Conservation (phyloP, 2,113 vertebrate species). For the Neomonachus schauinslandi region DNA sequence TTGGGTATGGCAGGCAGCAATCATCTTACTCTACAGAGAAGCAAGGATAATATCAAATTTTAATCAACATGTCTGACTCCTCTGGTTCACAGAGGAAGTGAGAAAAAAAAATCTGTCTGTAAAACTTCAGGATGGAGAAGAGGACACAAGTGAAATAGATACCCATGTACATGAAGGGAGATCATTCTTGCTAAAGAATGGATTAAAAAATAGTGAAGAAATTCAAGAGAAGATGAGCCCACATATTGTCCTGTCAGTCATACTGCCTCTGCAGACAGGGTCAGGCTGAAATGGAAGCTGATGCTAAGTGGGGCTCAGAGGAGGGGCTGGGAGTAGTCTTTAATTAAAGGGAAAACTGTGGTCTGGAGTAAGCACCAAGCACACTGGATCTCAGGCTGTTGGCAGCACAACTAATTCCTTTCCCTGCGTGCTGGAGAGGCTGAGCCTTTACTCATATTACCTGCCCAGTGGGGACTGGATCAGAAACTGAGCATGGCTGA, state of each 20-base stretch:
- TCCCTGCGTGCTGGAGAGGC: neutral
- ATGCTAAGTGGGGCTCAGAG: neutral
- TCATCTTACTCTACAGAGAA: slow-evolving; percentile 37
- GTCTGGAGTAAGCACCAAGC: neutral
- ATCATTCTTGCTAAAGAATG: neutral
- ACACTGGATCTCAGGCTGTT: neutral
- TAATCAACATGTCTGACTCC: slow-evolving; percentile 43
- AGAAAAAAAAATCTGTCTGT: neutral
- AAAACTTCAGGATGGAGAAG: slow-evolving; percentile 32
- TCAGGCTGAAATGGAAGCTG: neutral
- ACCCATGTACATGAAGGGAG: neutral
- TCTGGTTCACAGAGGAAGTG: slow-evolving; percentile 19
- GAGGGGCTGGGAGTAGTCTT: neutral
- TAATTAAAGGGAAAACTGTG: neutral
- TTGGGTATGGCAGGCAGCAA: neutral
- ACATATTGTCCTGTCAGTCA: neutral
- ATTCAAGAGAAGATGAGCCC: neutral
- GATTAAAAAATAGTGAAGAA: neutral
- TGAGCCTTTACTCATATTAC: neutral
- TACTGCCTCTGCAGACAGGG: neutral
- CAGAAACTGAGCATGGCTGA: neutral
- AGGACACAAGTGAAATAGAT: neutral
- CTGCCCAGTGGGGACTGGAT: neutral
- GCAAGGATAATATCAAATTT: slow-evolving; percentile 52
- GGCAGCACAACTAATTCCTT: neutral